Base-by-base conservation (phyloP, 2,888 invertebrate genomes). In the Oeneis ivallda region DNA sequence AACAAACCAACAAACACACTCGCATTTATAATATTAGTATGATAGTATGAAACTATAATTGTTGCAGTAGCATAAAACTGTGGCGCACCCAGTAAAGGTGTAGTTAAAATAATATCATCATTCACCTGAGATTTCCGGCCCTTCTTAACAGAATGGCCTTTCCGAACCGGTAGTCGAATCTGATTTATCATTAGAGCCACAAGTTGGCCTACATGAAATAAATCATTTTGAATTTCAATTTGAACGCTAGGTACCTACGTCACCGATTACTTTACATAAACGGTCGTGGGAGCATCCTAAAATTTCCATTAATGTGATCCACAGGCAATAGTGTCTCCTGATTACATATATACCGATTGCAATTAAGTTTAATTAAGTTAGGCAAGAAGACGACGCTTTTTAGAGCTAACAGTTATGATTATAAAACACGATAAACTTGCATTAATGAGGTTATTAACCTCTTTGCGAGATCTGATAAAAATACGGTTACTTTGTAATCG, bases 281-380 rank as follows among this genome's bases (percentile, higher is more conserved):
- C 26, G 41, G 26, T 6, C 10, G 53, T n/a, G 26, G 26, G 26
- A 57, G 26, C 26, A 9, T 43, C 26, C 43, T 43, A 45, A 43
- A 43, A 43, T 57, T 57, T n/a, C 43, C 57, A 34, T 10, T n/a
- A 47, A 34, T 47, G n/a, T n/a, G 58, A 58, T 58, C 34, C 34
- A 47, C 47, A 47, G 32, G 47, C 34, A 47, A 58, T 47, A 15
- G 43, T 45, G 11, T 9, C 47, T 34, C 47, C 15, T 34, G 58
- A 58, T 58, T 34, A 26, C 26, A 11, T 32, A 11, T 32, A 17
- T n/a, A 47, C n/a, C 17, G 58, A 58, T 58, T 32, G 45, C 15
- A 47, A 34, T 34, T 34, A 32, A 58, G 15, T 34, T 58, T 47
- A 47, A 45, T 58, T 45, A 47, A 47, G 45, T 26, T 34, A 34